phyloP scores from a whole-genome alignment of 92 coral and sea anemone genomes.

The Nematostella vectensis region DNA sequence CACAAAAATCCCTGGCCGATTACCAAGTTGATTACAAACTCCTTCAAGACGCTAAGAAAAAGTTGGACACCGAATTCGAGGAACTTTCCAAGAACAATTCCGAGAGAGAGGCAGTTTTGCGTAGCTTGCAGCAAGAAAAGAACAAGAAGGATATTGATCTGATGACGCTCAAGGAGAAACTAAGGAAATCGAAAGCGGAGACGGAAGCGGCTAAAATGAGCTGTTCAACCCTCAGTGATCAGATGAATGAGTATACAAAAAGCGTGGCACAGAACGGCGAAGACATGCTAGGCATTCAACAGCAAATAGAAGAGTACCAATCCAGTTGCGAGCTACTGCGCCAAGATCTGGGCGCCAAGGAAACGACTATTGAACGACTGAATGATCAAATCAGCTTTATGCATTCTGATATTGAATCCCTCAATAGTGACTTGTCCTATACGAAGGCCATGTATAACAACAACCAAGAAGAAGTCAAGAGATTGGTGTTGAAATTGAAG shows the following conservation, averaged over 20 bases:
- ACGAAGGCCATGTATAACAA: not conserved
- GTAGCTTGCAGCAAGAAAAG: not conserved
- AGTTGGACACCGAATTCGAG: not conserved
- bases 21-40: not conserved
- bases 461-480: not conserved
- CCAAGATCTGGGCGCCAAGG: not conserved
- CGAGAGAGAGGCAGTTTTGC: not conserved
- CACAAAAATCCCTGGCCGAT: slow-evolving; percentile 1
- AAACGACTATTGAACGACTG: not conserved
- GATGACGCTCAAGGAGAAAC: not conserved
- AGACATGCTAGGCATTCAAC: slow-evolving; percentile 1
- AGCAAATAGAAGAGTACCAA: not conserved
- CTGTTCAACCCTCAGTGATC: not conserved
- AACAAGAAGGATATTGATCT: not conserved
- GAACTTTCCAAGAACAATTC: not conserved
- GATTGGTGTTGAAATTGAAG: not conserved
- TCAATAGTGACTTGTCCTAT: slow-evolving; percentile 1
- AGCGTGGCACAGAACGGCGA: not conserved
- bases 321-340: not conserved
- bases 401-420: not conserved
- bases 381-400: not conserved
- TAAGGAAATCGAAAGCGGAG: not conserved
- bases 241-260: not conserved
- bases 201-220: not conserved
- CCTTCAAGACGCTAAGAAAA: not conserved